Evolutionary conservation across 2,113 vertebrate species (phyloP).

Genomic region (Podocnemis expansa): DNA sequence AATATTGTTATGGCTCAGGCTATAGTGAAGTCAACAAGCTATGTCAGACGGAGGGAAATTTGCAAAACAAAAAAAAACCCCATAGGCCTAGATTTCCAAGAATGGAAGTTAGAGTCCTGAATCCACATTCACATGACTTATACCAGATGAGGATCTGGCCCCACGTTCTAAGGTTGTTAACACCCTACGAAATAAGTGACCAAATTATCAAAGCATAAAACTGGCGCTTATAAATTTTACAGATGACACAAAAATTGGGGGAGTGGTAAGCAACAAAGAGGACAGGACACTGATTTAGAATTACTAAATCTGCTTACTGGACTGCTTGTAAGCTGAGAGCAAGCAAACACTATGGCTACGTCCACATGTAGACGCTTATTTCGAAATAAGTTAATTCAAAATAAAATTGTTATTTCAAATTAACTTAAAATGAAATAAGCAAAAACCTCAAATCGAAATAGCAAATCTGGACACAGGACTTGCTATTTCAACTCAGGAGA

Average conservation of each 20-base stretch:
- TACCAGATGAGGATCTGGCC: not conserved
- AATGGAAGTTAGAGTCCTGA: not conserved
- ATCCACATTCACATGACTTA: not conserved
- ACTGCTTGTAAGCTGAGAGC: not conserved
- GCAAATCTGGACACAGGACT: no score
- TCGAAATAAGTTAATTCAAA: no score
- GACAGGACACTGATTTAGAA: not conserved
- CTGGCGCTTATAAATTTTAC: not conserved
- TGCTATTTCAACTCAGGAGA: no score
- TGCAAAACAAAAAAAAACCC: not conserved
- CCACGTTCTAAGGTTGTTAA: not conserved
- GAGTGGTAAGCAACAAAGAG: not conserved
- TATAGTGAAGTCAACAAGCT: not conserved
- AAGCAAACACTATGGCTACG: no score
- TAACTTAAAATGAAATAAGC: no score
- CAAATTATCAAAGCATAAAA: not conserved
- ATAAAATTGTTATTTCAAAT: no score
- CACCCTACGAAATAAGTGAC: not conserved
- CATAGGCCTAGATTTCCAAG: not conserved
- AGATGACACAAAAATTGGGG: not conserved
- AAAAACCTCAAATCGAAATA: no score
- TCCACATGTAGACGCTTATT: no score
- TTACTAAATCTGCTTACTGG: no score
- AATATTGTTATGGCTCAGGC: not conserved
- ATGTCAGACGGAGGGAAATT: not conserved